Percentiles rank a stretch among this genome's conserved stretches.
Evolutionary conservation across 2,797 vertebrate species (phyloP).

Genomic region (Sebastes vulpes): DNA sequence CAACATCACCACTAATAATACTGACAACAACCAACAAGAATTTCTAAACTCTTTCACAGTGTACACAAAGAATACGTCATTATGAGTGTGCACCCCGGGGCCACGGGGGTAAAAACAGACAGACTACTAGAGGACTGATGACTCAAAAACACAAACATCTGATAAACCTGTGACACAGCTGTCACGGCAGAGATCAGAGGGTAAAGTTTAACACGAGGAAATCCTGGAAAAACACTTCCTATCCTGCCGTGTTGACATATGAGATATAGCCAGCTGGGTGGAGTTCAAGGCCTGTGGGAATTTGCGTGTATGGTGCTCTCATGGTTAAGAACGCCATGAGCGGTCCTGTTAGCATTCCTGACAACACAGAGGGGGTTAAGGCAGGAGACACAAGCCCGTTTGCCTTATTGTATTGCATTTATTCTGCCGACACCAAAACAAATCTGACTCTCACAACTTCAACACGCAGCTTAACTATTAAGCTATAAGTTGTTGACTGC

Average conservation of each 20-base stretch:
- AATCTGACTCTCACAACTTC: not conserved
- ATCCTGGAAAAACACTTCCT: constrained; percentile 67
- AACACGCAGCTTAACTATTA: constrained; percentile 6
- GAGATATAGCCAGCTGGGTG: not conserved
- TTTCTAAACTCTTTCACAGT: not conserved
- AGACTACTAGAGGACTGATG: not conserved
- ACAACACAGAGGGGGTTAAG: not conserved
- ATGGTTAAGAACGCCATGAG: not conserved
- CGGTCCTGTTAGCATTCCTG: constrained; percentile 25
- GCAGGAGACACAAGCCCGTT: not conserved
- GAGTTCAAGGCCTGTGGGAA: constrained; percentile 56
- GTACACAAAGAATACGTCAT: not conserved
- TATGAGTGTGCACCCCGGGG: not conserved
- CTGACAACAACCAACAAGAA: not conserved
- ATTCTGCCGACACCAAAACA: not conserved
- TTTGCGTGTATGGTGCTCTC: constrained; percentile 18
- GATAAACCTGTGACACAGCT: constrained; percentile 21
- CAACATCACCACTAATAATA: not conserved
- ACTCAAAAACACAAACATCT: constrained; percentile 37
- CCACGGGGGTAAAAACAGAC: not conserved
- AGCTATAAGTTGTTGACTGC: not conserved
- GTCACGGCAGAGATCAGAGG: not conserved
- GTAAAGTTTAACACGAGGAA: constrained; percentile 72
- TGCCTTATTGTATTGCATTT: not conserved
- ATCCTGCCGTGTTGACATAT: constrained; percentile 32